phyloP scores from a whole-genome alignment of 1,140 invertebrate species.

The Trissolcus basalis region DNA sequence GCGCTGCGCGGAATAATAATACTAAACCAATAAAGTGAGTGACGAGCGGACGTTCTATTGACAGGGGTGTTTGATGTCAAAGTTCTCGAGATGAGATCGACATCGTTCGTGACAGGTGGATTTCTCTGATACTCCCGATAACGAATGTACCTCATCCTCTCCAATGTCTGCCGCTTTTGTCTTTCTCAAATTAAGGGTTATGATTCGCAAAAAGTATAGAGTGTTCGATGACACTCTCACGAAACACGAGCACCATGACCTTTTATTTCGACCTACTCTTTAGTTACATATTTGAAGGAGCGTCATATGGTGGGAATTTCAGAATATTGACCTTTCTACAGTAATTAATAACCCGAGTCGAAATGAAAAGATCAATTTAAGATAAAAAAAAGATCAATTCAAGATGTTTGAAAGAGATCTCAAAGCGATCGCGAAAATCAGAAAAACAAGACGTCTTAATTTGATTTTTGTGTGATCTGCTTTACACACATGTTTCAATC shows the following conservation, averaged over 20 bases:
- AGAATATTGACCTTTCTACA: too few relatives aligned
- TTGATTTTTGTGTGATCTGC: too few relatives aligned
- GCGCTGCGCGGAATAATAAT: background rate
- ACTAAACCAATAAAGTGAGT: constrained; percentile 2
- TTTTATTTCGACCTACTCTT: background rate
- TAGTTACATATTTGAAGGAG: too few relatives aligned
- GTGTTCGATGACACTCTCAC: background rate
- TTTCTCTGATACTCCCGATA: constrained; percentile 1
- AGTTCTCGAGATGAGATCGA: background rate
- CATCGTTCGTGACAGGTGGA: constrained; percentile 10
- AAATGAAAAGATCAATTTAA: too few relatives aligned
- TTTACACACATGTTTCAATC: too few relatives aligned
- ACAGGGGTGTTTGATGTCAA: background rate
- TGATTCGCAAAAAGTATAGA: constrained; percentile 4
- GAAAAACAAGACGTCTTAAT: too few relatives aligned
- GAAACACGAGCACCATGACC: background rate
- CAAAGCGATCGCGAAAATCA: too few relatives aligned
- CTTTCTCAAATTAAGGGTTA: constrained; percentile 21
- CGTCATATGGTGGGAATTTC: too few relatives aligned
- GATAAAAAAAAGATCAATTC: too few relatives aligned
- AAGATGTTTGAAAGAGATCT: too few relatives aligned
- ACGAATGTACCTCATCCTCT: background rate
- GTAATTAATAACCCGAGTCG: too few relatives aligned
- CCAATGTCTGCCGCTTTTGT: constrained; percentile 1
- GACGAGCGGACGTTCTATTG: background rate